A percentile compares a stretch with the other conserved stretches of the same genome.
These are phyloP conservation scores for Rousettus madagascariensis DNA, from an alignment of 2,797 vertebrate genomes.

Conservation along the genomic window DNA sequence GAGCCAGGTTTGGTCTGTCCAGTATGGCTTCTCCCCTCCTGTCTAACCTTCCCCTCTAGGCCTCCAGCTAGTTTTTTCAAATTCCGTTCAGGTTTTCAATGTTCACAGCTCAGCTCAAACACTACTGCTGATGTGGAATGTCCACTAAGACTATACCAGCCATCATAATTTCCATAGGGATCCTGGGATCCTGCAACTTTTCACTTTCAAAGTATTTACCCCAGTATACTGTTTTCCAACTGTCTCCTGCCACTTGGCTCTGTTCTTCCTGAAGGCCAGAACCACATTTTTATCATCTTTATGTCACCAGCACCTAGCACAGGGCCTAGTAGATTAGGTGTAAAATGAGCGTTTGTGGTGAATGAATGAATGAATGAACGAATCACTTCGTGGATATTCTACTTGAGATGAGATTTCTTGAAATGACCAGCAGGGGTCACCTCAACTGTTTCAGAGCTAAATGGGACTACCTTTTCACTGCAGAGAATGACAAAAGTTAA, in stretches of 20 bases:
- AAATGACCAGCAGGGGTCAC: constrained; percentile 72
- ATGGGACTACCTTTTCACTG: neutral
- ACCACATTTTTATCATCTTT: neutral
- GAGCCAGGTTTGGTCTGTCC: neutral
- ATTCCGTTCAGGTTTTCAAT: neutral
- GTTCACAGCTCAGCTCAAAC: neutral
- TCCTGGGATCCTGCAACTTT: neutral
- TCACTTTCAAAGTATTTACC: neutral
- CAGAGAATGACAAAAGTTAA: neutral
- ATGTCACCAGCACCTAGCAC: neutral
- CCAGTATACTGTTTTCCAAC: neutral
- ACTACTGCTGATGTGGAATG: neutral
- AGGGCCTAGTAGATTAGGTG: neutral
- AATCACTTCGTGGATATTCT: neutral
- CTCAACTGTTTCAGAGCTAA: constrained; percentile 57
- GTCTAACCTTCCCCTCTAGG: neutral
- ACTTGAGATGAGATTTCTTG: constrained; percentile 49
- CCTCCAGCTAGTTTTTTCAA: neutral
- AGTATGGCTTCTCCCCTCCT: neutral
- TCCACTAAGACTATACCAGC: neutral
- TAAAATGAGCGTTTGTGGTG: neutral
- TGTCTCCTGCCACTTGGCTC: neutral
- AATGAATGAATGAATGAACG: neutral
- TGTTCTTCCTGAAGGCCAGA: neutral
- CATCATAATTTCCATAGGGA: neutral